Conservation (phyloP, 2,797 vertebrate genomes). For the Sebastes variabilis region DNA sequence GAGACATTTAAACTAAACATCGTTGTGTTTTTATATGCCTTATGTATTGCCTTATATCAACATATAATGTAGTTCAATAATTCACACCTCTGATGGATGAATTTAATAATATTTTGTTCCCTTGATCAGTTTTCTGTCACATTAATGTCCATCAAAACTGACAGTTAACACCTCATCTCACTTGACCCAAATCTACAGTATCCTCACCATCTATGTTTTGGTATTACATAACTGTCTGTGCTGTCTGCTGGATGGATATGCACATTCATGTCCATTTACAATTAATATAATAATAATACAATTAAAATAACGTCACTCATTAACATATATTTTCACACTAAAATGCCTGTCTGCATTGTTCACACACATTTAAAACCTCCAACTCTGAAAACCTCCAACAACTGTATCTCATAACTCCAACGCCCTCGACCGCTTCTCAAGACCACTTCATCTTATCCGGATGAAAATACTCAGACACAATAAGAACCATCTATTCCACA, state of each 20-base stretch:
- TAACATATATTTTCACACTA: background rate
- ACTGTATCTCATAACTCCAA: background rate
- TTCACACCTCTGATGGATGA: background rate
- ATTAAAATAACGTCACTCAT: too few species aligned
- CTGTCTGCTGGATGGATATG: too few species aligned
- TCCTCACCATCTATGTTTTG: too few species aligned
- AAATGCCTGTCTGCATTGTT: background rate
- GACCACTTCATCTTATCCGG: background rate
- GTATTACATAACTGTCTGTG: too few species aligned
- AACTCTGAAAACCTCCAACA: background rate
- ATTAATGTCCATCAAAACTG: background rate
- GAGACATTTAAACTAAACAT: too few species aligned
- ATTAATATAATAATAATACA: too few species aligned
- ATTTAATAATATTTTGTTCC: too few species aligned
- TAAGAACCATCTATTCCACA: background rate
- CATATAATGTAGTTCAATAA: background rate
- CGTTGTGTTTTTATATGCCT: background rate
- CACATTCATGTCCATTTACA: too few species aligned
- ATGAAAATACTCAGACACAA: background rate
- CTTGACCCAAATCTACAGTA: background rate
- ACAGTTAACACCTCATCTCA: background rate
- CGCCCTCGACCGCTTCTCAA: background rate
- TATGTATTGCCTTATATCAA: too few species aligned
- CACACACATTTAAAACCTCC: conserved; percentile 6
- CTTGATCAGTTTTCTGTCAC: background rate